Evolutionary conservation across 2,888 invertebrate genomes (phyloP), one percentile per base, ranked within the genome.

Genomic region (Lymantria dispar): DNA sequence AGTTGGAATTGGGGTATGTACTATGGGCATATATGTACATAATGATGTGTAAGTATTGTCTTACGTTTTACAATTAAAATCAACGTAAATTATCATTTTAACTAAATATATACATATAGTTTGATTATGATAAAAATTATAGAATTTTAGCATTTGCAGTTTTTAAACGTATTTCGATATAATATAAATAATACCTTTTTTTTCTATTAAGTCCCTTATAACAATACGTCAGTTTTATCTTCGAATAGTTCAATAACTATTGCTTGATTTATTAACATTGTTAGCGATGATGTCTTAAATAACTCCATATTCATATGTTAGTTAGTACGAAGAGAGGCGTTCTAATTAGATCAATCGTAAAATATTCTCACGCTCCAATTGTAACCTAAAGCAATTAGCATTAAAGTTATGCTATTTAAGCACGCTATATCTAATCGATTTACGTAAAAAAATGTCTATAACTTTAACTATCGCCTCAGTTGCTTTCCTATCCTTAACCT

Each of bases 401-500:
- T 68, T 58, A 61, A 56, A 58, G 56, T 56, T 65, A 73, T 62
- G 71, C 64, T 71, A 68, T 60, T 52, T 58, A 64, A 51, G 46
- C 70, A 72, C 62, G 72, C 64, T 70, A 72, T 74, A 65, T 65
- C 76, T 67, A 78, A 83, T 83, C 72, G 70, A 76, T 80, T 76
- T 75, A 74, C 69, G 67, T 69, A 78, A 83, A 82, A 76, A 67
- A 38, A 51, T 64, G 56, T 59, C 62, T 52, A 68, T 68, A 66
- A 57, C 62, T 70, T 36, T 9, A 11, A 57, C 62, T 70, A 71
- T 72, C 58, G 70, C 71, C 74, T 73, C 72, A 58, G 58, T 72
- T 64, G 64, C 71, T 78, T 79, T 81, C 71, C 68, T 82, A 87
- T 89, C 87, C 87, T 89, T 89, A 84, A 88, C 89, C 87, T 89